Conservation (phyloP, 2,113 vertebrate species). For the Gracilinanus agilis region DNA sequence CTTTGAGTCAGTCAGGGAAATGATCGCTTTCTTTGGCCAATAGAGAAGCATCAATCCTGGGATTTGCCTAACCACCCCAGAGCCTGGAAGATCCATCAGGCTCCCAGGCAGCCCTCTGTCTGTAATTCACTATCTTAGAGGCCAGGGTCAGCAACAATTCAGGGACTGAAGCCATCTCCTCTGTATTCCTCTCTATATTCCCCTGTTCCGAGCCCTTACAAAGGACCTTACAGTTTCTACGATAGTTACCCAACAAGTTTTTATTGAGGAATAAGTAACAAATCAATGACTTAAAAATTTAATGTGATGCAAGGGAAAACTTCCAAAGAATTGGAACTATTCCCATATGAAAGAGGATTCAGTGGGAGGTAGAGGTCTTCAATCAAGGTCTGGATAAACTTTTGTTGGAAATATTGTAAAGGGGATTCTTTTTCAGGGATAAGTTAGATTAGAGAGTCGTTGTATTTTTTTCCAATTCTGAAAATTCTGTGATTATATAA, state of each 20-base stretch:
- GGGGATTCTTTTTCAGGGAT: neutral
- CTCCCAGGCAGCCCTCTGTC: constrained; percentile 20
- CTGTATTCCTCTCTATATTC: neutral
- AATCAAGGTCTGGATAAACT: neutral
- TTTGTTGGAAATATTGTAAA: neutral
- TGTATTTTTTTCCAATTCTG: neutral
- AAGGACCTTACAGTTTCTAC: neutral
- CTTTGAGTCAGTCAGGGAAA: constrained; percentile 37
- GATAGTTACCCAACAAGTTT: neutral
- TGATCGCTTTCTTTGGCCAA: neutral
- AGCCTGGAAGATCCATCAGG: constrained; percentile 1
- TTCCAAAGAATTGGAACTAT: neutral
- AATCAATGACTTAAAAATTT: neutral
- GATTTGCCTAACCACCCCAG: constrained; percentile 22
- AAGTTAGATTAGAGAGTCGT: neutral
- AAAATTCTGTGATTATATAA: too few relatives aligned
- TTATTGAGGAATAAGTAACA: neutral
- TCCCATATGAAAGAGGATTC: neutral
- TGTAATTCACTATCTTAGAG: constrained; percentile 55
- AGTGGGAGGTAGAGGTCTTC: neutral
- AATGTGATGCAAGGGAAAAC: neutral
- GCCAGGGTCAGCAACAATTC: constrained; percentile 5
- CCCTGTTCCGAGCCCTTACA: neutral
- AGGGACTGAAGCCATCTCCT: neutral
- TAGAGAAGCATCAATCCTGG: constrained; percentile 46